phyloP scores from a whole-genome alignment of 2,888 invertebrate genomes.

The Allolobophora icterica region DNA sequence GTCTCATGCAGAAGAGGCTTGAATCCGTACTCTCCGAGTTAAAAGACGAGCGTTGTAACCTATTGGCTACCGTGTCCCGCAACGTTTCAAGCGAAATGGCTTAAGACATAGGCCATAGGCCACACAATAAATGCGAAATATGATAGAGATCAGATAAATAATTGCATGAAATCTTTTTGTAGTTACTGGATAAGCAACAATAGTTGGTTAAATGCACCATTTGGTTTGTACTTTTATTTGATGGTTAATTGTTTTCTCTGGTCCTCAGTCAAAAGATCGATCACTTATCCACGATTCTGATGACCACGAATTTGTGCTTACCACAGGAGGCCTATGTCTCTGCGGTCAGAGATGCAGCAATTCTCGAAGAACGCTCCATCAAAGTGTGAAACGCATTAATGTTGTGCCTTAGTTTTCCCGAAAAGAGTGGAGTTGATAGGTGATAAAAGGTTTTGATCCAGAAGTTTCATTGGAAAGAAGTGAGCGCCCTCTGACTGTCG shows the following conservation, averaged over 20 bases:
- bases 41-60: too few relatives aligned
- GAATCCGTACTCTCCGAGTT: too few relatives aligned
- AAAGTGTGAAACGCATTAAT: neutral
- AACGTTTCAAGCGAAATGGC: neutral
- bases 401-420: neutral
- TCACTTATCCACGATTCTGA: neutral
- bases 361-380: neutral
- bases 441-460: neutral
- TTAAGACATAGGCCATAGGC: neutral
- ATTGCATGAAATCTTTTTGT: neutral
- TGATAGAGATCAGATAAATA: neutral
- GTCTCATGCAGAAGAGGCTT: too few relatives aligned
- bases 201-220: too few relatives aligned
- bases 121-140: neutral
- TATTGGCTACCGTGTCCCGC: too few relatives aligned
- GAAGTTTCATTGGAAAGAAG: neutral
- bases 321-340: neutral
- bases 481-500: neutral
- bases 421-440: neutral
- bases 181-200: neutral
- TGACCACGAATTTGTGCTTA: too few relatives aligned
- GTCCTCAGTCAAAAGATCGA: too few relatives aligned
- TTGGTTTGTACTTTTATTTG: too few relatives aligned
- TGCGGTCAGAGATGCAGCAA: neutral
- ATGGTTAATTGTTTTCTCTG: too few relatives aligned